Evolutionary conservation across 2,888 invertebrate species (phyloP).

Genomic region (Xanthorhoe designata): DNA sequence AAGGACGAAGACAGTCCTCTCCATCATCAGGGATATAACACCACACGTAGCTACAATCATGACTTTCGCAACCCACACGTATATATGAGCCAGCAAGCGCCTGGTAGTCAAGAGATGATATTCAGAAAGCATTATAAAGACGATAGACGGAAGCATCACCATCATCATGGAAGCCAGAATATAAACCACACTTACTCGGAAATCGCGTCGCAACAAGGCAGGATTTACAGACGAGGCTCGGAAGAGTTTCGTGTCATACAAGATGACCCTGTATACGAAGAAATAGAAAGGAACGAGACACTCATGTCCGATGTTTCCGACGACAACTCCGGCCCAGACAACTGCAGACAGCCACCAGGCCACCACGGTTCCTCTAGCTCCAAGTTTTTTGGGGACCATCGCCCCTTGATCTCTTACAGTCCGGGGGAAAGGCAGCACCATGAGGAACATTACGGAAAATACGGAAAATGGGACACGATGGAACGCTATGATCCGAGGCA

Average conservation of each 20-base stretch:
- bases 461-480: slow-evolving; percentile 82
- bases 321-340: slow-evolving; percentile 87
- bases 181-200: slow-evolving; percentile 93
- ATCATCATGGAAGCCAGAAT: slow-evolving; percentile 83
- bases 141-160: slow-evolving; percentile 79
- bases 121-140: slow-evolving; percentile 80
- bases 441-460: slow-evolving; percentile 81
- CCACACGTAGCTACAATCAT: slow-evolving; percentile 79
- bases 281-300: slow-evolving; percentile 90
- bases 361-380: slow-evolving; percentile 84
- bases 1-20: slow-evolving; percentile 78
- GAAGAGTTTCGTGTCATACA: slow-evolving; percentile 85
- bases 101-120: slow-evolving; percentile 79
- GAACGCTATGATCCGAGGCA: slow-evolving; percentile 82
- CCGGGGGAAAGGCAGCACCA: slow-evolving; percentile 87
- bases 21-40: slow-evolving; percentile 77
- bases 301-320: slow-evolving; percentile 92
- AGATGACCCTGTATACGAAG: slow-evolving; percentile 93
- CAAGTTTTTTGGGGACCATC: slow-evolving; percentile 92
- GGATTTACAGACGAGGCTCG: slow-evolving; percentile 82
- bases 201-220: slow-evolving; percentile 84
- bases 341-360: slow-evolving; percentile 88
- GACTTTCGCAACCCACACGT: slow-evolving; percentile 81
- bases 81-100: slow-evolving; percentile 80
- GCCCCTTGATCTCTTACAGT: slow-evolving; percentile 92